Conservation (phyloP, 2,888 invertebrate genomes). For the Mimachlamys varia region DNA sequence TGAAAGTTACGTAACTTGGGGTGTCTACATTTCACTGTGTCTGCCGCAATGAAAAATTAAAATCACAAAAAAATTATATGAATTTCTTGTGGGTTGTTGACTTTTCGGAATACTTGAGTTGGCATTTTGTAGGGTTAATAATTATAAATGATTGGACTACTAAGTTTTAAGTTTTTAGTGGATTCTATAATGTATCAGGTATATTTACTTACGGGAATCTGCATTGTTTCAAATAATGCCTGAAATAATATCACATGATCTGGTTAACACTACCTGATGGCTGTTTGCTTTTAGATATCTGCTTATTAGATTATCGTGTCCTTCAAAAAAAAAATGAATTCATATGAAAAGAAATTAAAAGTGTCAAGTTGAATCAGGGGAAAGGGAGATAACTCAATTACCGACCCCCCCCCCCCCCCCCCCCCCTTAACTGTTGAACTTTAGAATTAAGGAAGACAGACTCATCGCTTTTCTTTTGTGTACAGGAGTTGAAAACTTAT, state of each 20-base stretch:
- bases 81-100: background rate
- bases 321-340: background rate
- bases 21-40: background rate
- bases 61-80: background rate
- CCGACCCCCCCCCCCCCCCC: too few relatives aligned
- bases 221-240: background rate
- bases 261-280: background rate
- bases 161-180: background rate
- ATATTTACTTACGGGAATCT: background rate
- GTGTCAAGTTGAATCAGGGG: background rate
- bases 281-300: background rate
- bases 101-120: background rate
- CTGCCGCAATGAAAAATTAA: background rate
- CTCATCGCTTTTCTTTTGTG: background rate
- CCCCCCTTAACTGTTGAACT: background rate
- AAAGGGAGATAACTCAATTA: background rate
- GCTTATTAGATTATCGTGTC: background rate
- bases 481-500: background rate
- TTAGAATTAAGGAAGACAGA: background rate
- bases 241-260: background rate
- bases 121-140: background rate
- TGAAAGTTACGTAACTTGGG: background rate
- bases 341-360: background rate
- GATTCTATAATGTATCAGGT: background rate
- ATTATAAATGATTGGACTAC: background rate